Base-by-base conservation (phyloP, 2,888 invertebrate genomes). In the Quadroppia sp. region DNA sequence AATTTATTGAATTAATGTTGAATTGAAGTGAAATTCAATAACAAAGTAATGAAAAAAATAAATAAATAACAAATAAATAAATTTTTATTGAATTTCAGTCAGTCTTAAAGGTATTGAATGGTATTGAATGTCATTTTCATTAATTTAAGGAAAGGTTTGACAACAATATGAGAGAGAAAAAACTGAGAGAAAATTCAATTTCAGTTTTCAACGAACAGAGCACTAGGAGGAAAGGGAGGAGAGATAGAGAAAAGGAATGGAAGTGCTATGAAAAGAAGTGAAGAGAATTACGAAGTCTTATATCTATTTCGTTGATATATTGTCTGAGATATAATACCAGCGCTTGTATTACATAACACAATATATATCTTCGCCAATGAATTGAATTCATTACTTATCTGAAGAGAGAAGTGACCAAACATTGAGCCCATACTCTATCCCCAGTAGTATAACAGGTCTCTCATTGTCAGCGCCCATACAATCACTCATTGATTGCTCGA, bases 331-430 rank as follows among this genome's bases (percentile, higher is more conserved):
- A 67, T 67, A 67, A 67, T 67, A 67, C 67, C 40, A 23, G 40
- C 67, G 36, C 20, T 32, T 67, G 67, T 67, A 67, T 42, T 67
- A 40, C 42, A 67, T 36, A 42, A 32, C 20, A 42, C 67, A 42
- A 15, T 59, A 59, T 59, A 59, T 59, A 67, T 67, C 36, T 67
- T 11, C 11, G 13, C 23, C 67, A 67, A 67, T 67, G 40, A 67
- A 67, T 67, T 67, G 67, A 67, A 67, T 67, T 67, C 67, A 67
- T 67, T 67, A 67, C 67, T 40, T 67, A 67, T 40, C 11, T 67
- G 67, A 36, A 40, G 40, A 67, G 67, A 67, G 23, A 67, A 67
- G 67, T 67, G 67, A 67, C 67, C 67, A 67, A 20, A 67, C 42
- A 67, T 67, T 67, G 20, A 36, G 67, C 32, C 15, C n/a, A 7